Evolutionary conservation across 2,113 vertebrate genomes (phyloP).

Genomic region (Mormyrus iriodes): DNA sequence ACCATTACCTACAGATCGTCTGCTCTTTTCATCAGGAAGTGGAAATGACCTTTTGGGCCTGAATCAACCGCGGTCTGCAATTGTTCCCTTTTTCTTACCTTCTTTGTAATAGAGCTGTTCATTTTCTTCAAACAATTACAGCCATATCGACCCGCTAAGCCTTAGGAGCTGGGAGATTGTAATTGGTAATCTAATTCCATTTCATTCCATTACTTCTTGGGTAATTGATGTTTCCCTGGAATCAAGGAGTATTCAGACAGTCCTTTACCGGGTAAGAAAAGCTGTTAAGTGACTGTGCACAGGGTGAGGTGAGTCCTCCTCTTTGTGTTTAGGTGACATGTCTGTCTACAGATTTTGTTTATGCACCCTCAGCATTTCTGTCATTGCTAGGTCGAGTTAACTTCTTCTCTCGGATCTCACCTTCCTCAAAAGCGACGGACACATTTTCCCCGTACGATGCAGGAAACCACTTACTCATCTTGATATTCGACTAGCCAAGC

Average conservation of each 20-base stretch:
- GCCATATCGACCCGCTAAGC: neutral
- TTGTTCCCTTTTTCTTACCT: slow-evolving; percentile 5
- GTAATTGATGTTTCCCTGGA: neutral
- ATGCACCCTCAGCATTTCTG: neutral
- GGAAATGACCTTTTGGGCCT: slow-evolving; percentile 63
- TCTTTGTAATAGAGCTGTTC: slow-evolving; percentile 7
- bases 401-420: slow-evolving; percentile 24
- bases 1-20: slow-evolving; percentile 67
- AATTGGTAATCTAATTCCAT: neutral
- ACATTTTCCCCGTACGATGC: slow-evolving; percentile 31
- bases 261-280: neutral
- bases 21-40: slow-evolving; percentile 58
- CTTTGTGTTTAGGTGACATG: neutral
- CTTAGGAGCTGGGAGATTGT: neutral
- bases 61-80: slow-evolving; percentile 43
- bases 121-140: neutral
- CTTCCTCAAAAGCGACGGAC: slow-evolving; percentile 44
- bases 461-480: slow-evolving; percentile 44
- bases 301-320: neutral
- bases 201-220: slow-evolving; percentile 1
- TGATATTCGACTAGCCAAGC: slow-evolving; percentile 57
- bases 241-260: neutral
- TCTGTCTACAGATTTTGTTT: neutral
- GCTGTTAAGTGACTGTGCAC: neutral
- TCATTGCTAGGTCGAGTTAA: neutral